Base-by-base conservation (phyloP, 2,888 invertebrate species). In the Branchipolynoe longqiensis region DNA sequence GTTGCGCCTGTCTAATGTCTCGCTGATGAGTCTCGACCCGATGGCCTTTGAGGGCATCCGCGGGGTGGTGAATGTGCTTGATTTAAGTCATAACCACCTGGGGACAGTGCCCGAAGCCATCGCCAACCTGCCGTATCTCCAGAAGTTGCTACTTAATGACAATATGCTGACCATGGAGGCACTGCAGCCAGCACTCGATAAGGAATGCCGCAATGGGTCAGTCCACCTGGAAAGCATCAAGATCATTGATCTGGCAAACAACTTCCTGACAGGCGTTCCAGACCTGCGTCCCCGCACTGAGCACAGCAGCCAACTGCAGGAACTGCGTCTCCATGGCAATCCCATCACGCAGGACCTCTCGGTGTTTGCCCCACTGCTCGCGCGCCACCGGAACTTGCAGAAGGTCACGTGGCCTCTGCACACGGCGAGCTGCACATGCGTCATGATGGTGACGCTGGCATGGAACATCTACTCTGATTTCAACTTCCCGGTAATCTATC, bases 401-500 rank as follows among this genome's bases (percentile, higher is more conserved):
- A 78, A 78, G 48, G 28, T 78, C 25, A 78, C 78, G 25, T 78
- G 78, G 78, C 78, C 78, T 8, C 31, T 6, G 22, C 22, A 18
- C 8, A 78, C 78, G 54, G 54, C n/a, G 28, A 78, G 25, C 48
- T 78, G 78, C 54, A 48, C 78, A 6, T 78, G 78, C 22, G 1
- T 25, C 48, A 25, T 18, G 14, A 78, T 78, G 78, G 78, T 31
- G n/a, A 28, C 1, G 28, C 54, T 78, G 54, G 78, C 78, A 2
- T 8, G 48, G 31, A 78, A 28, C 48, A 6, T 3, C 31, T 25
- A 78, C 41, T 78, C 78, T 1, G 78, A 78, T 28, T 78, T 78
- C 28, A 78, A 78, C 78, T 78, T 78, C 48, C 78, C 54, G 0
- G 78, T 54, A 12, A 78, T 78, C 41, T 78, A 78, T 33, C 69